phyloP scores from a whole-genome alignment of 2,888 invertebrate species.

The Archaeoteleia sp. region DNA sequence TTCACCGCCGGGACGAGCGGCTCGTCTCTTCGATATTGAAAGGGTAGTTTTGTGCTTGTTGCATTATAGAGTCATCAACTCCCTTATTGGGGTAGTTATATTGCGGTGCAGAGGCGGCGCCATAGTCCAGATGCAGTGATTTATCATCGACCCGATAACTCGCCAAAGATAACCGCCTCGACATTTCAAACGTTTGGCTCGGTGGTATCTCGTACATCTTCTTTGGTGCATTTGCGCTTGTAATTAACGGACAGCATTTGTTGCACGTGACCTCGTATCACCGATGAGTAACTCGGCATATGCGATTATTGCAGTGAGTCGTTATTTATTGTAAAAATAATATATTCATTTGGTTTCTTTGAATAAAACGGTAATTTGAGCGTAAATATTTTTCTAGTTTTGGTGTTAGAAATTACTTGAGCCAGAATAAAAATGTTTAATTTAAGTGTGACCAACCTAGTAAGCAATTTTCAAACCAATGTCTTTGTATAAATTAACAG shows the following conservation, averaged over 20 bases:
- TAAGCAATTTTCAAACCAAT: no score
- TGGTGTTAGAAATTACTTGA: no score
- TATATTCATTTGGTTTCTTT: no score
- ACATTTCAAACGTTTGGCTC: conserved; percentile 58
- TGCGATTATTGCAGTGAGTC: conserved; percentile 28
- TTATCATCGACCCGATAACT: conserved; percentile 71
- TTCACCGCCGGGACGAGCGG: conserved; percentile 29
- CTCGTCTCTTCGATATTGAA: conserved; percentile 52
- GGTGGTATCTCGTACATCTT: conserved; percentile 44
- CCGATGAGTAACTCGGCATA: conserved; percentile 4
- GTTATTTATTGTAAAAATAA: no score
- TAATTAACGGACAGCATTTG: conserved; percentile 41
- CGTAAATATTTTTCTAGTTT: no score
- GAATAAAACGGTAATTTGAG: no score
- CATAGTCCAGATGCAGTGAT: conserved; percentile 61
- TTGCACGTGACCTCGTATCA: conserved; percentile 29
- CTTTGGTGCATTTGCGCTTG: conserved; percentile 33
- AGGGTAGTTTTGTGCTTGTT: conserved; percentile 59
- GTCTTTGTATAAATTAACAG: no score
- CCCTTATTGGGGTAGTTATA: conserved; percentile 65
- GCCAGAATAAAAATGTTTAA: no score
- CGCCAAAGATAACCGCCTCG: conserved; percentile 63
- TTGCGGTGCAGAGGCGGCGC: conserved; percentile 50
- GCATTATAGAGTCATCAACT: conserved; percentile 68
- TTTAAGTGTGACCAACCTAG: no score